These are phyloP conservation scores for Burhinus oedicnemus DNA, from an alignment of 2,113 vertebrate genomes.

Conservation along the genomic window DNA sequence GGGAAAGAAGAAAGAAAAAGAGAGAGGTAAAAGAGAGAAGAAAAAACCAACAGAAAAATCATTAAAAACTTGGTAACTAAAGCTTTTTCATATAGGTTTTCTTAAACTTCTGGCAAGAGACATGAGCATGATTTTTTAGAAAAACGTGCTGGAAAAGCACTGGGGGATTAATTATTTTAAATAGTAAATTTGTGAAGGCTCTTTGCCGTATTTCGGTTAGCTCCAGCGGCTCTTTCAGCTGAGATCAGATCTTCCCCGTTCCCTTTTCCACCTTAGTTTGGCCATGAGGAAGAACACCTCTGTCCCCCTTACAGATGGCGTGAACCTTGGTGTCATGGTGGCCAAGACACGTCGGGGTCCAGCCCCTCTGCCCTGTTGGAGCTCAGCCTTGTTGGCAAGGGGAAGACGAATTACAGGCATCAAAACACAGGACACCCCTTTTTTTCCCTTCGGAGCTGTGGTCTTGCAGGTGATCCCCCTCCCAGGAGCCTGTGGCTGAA, in stretches of 20 bases:
- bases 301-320: not conserved
- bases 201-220: accelerated
- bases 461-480: not conserved
- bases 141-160: not conserved
- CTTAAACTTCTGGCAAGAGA: not conserved
- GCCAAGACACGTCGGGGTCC: not conserved
- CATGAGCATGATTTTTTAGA: not conserved
- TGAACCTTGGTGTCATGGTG: not conserved
- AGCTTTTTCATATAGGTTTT: not conserved
- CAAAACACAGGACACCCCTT: not conserved
- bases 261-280: not conserved
- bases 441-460: not conserved
- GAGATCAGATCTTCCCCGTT: not conserved
- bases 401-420: not conserved
- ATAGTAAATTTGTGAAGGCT: not conserved
- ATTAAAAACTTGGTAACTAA: not conserved
- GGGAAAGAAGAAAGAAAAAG: not conserved
- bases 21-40: not conserved
- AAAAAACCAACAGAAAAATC: not conserved
- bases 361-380: not conserved
- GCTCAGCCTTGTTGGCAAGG: not conserved
- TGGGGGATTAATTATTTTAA: not conserved
- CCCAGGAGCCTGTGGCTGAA: not conserved
- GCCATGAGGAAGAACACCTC: not conserved
- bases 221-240: not conserved